A percentile compares a stretch with the other conserved stretches of the same genome.
Conservation (phyloP, 92 coral and sea anemone species). For the Zoanthus gigantus region DNA sequence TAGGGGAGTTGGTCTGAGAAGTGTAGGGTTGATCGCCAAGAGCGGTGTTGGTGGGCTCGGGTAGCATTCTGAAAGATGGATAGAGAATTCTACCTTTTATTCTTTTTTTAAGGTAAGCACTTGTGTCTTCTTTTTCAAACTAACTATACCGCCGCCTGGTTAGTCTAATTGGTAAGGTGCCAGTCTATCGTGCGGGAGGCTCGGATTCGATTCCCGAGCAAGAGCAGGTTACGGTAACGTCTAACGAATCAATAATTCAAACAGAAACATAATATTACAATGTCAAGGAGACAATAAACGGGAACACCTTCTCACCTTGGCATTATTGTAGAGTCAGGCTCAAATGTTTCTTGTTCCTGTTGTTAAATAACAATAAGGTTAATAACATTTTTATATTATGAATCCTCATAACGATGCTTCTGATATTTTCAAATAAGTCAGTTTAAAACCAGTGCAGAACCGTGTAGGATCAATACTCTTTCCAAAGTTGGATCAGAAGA, state of each 20-base stretch:
- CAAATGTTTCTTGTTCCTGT: constrained; percentile 43
- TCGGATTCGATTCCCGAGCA: too few relatives aligned
- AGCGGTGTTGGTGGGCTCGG: constrained; percentile 18
- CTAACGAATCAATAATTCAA: not conserved
- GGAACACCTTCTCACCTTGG: not conserved
- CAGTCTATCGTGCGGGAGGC: too few relatives aligned
- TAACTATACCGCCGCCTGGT: too few relatives aligned
- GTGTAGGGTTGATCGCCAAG: constrained; percentile 16
- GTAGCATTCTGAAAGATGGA: constrained; percentile 19
- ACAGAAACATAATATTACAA: not conserved
- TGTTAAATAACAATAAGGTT: not conserved
- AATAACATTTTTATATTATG: too few relatives aligned
- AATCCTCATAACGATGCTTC: too few relatives aligned
- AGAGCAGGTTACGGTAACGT: too few relatives aligned
- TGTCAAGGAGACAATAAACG: not conserved
- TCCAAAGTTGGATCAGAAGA: too few relatives aligned
- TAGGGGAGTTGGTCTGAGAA: constrained; percentile 23
- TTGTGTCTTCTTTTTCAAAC: too few relatives aligned
- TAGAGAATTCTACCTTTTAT: not conserved
- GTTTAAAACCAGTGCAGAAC: too few relatives aligned
- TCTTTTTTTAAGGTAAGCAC: not conserved
- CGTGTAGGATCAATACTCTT: too few relatives aligned
- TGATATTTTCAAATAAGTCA: too few relatives aligned
- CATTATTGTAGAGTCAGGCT: constrained; percentile 40
- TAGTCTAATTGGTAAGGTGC: too few relatives aligned